Evolutionary conservation across 1,140 invertebrate genomes (phyloP).

Genomic region (Cherax quadricarinatus): DNA sequence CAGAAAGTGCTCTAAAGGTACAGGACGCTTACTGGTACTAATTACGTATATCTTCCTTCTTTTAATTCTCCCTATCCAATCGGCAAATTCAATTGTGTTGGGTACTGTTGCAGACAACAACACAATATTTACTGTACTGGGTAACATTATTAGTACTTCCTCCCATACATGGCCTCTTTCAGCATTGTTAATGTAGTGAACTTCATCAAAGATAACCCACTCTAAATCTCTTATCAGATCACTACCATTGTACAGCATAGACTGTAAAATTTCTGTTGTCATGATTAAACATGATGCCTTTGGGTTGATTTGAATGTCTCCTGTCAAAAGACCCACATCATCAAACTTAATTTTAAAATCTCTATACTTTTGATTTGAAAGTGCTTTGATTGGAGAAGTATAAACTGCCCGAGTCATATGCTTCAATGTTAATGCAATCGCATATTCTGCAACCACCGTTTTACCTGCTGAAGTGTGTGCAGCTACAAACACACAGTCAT

Average conservation of each 20-base stretch:
- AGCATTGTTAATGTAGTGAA: slow-evolving; percentile 98
- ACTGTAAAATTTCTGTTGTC: slow-evolving; percentile 99
- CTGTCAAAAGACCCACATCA: slow-evolving; percentile 96
- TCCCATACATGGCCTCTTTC: slow-evolving; percentile 99
- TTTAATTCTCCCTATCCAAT: slow-evolving; percentile 91
- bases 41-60: slow-evolving; percentile 96
- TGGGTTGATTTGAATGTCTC: slow-evolving; percentile 96
- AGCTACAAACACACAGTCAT: slow-evolving; percentile 97
- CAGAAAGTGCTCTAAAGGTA: slow-evolving; percentile 86
- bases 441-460: slow-evolving; percentile 99
- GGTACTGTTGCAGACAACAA: slow-evolving; percentile 99
- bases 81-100: slow-evolving; percentile 96
- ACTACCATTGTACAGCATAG: slow-evolving; percentile 97
- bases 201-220: slow-evolving; percentile 99
- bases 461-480: slow-evolving; percentile 99
- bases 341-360: slow-evolving; percentile 94
- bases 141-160: slow-evolving; percentile 97
- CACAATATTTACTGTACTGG: slow-evolving; percentile 95
- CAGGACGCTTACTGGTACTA: slow-evolving; percentile 93
- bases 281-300: slow-evolving; percentile 97
- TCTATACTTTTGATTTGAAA: slow-evolving; percentile 99
- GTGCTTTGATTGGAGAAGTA: slow-evolving; percentile 99
- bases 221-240: slow-evolving; percentile 97
- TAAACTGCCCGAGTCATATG: slow-evolving; percentile 97
- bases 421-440: slow-evolving; percentile 93